Evolutionary conservation across 2,797 vertebrate genomes (phyloP).

Genomic region (Chrosomus eos): DNA sequence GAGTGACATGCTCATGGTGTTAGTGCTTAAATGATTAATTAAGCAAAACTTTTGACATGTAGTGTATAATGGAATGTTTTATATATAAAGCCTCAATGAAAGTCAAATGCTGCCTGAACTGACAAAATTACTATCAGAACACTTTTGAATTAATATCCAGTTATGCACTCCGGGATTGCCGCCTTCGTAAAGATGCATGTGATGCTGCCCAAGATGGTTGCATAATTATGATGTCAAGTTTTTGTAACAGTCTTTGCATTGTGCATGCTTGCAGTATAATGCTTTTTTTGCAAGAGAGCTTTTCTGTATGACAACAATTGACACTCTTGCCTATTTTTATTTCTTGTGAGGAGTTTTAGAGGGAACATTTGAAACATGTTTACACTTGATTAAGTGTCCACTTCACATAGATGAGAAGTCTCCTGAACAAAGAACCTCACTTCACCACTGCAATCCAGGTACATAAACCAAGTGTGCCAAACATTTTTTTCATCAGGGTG

Average conservation of each 20-base stretch:
- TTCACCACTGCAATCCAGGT: neutral
- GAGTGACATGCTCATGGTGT: neutral
- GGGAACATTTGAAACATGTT: constrained; percentile 1
- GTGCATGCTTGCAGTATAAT: neutral
- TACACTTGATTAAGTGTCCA: neutral
- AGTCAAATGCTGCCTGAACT: neutral
- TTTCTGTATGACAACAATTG: neutral
- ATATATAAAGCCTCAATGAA: neutral
- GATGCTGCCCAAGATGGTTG: neutral
- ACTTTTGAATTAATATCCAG: neutral
- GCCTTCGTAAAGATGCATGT: neutral
- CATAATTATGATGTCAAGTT: neutral
- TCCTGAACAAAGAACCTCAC: neutral
- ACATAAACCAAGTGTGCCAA: neutral
- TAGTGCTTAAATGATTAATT: no score
- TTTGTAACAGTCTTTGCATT: neutral
- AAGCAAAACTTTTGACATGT: neutral
- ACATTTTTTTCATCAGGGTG: neutral
- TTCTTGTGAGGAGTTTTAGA: constrained; percentile 1
- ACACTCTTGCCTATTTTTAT: neutral
- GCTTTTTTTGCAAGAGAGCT: neutral
- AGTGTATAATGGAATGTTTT: neutral
- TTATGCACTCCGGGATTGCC: neutral
- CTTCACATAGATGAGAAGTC: neutral
- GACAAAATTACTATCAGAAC: neutral